A percentile compares a stretch with the other conserved stretches of the same genome.
Conservation (phyloP, 1,140 invertebrate species). For the Dinoponera quadriceps region DNA sequence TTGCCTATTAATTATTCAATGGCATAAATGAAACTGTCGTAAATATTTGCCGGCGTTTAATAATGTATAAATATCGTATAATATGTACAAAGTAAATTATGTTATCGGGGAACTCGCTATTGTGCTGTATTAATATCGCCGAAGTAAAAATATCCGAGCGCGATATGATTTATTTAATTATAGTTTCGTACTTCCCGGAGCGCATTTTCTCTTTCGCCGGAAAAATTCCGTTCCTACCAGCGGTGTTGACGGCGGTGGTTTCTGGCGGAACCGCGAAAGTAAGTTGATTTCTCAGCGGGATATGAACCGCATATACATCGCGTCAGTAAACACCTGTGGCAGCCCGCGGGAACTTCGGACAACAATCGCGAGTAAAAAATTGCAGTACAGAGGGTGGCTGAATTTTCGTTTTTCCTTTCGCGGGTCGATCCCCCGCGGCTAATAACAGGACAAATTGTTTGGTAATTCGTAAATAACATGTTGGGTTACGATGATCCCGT, state of each 20-base stretch:
- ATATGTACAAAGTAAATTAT: slow-evolving; percentile 43
- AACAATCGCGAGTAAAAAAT: slow-evolving; percentile 23
- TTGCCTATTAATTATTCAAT: slow-evolving; percentile 58
- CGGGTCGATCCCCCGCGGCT: neutral
- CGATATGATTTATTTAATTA: slow-evolving; percentile 18
- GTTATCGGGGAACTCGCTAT: slow-evolving; percentile 2
- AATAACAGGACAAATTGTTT: slow-evolving; percentile 1
- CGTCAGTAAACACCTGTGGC: slow-evolving; percentile 55
- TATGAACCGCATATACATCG: slow-evolving; percentile 16
- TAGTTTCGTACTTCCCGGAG: neutral
- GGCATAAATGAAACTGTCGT: slow-evolving; percentile 44
- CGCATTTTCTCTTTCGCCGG: neutral
- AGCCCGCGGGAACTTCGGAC: slow-evolving; percentile 16
- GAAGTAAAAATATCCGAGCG: slow-evolving; percentile 8
- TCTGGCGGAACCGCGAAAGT: neutral
- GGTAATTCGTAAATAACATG: neutral
- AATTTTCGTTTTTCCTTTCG: neutral
- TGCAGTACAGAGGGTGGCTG: neutral
- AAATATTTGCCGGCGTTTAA: slow-evolving; percentile 40
- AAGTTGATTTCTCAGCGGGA: slow-evolving; percentile 59
- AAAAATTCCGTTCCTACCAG: slow-evolving; percentile 20
- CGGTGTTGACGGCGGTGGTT: neutral
- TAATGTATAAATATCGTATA: slow-evolving; percentile 20
- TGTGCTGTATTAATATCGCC: slow-evolving; percentile 4
- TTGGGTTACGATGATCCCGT: neutral